Conservation (phyloP, 2,888 invertebrate species). For the Eupithecia insigniata region DNA sequence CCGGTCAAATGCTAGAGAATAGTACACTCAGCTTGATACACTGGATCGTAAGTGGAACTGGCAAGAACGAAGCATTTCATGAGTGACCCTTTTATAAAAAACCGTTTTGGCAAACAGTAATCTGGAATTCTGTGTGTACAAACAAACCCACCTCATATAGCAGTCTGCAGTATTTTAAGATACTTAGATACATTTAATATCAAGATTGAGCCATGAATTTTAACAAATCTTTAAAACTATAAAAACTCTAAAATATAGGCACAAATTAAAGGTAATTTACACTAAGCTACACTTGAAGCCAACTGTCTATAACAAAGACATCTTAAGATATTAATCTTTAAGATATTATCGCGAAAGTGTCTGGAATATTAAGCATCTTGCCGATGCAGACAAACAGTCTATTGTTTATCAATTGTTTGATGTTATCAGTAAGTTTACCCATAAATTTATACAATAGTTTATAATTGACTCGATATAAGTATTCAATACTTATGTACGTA, state of each 20-base stretch:
- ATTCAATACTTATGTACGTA: not conserved
- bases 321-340: no score
- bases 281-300: not conserved
- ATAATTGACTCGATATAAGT: not conserved
- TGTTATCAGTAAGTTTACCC: conserved; percentile 4
- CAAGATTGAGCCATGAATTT: conserved; percentile 2
- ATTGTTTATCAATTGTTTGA: conserved; percentile 24
- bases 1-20: conserved; percentile 22
- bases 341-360: conserved; percentile 38
- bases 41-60: not conserved
- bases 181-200: not conserved
- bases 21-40: conserved; percentile 16
- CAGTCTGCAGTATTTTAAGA: not conserved
- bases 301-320: conserved; percentile 37
- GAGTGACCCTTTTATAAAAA: not conserved
- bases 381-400: conserved; percentile 29
- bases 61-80: not conserved
- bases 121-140: not conserved
- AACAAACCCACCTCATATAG: not conserved
- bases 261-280: no score
- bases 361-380: conserved; percentile 35
- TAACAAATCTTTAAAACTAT: not conserved
- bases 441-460: not conserved
- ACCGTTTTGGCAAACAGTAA: not conserved
- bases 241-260: not conserved